phyloP scores from a whole-genome alignment of 2,113 vertebrate genomes.

The Actenoides hombroni region DNA sequence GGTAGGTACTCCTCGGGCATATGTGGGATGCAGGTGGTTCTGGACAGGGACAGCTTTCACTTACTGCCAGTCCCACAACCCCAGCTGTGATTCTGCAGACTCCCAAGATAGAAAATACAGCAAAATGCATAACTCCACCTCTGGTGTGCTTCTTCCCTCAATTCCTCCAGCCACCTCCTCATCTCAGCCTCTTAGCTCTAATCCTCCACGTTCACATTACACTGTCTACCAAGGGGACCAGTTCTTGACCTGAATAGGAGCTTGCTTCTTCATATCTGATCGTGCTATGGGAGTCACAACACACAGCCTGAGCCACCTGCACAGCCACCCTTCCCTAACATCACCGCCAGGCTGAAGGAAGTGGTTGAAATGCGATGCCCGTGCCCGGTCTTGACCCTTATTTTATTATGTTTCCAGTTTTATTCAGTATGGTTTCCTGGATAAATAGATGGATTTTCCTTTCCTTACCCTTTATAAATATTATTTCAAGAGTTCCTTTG shows the following conservation, averaged over 20 bases:
- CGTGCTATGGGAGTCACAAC: rapidly evolving
- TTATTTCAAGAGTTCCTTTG: constrained; percentile 17
- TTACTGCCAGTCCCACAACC: not conserved
- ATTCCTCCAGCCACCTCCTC: not conserved
- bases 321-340: not conserved
- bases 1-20: not conserved
- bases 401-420: not conserved
- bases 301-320: not conserved
- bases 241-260: not conserved
- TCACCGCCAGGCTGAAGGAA: not conserved
- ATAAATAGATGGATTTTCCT: constrained; percentile 31
- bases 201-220: not conserved
- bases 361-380: not conserved
- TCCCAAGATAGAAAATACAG: not conserved
- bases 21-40: not conserved
- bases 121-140: not conserved
- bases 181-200: not conserved
- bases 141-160: not conserved
- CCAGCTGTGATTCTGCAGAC: not conserved
- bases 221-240: not conserved
- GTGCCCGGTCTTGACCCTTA: not conserved
- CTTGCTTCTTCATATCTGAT: not conserved
- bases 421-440: constrained; percentile 41
- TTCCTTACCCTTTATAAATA: constrained; percentile 15
- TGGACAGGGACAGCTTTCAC: not conserved